phyloP scores from a whole-genome alignment of 2,797 vertebrate species.

The Prunella strophiata region DNA sequence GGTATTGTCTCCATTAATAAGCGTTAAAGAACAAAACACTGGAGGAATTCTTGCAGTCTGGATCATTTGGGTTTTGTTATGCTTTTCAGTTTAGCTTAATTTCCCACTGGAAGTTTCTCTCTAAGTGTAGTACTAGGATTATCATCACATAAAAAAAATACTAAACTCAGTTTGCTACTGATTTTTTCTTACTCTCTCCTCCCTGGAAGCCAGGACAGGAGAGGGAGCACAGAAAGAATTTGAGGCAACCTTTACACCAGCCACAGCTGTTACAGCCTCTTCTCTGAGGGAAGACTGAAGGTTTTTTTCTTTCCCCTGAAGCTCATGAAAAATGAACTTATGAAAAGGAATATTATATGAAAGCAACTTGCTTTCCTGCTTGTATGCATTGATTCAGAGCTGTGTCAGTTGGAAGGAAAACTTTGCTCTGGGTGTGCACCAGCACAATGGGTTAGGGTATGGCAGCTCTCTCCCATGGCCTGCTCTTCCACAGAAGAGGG shows the following conservation, averaged over 20 bases:
- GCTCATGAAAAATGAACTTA: conserved; percentile 16
- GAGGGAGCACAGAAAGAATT: background rate
- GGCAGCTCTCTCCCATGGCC: background rate
- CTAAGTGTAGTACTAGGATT: conserved; percentile 30
- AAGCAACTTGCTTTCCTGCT: background rate
- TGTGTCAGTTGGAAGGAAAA: background rate
- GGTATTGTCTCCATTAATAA: conserved; percentile 67
- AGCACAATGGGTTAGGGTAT: background rate
- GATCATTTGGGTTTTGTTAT: conserved; percentile 52
- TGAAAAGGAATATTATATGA: conserved; percentile 52
- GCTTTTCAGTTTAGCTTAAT: conserved; percentile 67
- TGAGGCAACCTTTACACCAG: background rate
- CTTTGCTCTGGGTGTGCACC: background rate
- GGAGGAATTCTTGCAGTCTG: conserved; percentile 35
- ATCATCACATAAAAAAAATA: background rate
- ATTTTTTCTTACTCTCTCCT: background rate
- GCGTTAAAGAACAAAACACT: conserved; percentile 53
- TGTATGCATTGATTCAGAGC: background rate
- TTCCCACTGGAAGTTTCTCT: conserved; percentile 62
- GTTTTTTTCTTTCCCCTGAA: conserved; percentile 24
- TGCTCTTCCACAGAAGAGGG: background rate
- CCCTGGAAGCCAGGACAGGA: background rate
- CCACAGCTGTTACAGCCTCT: background rate
- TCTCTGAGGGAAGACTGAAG: background rate
- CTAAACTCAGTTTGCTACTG: background rate